Evolutionary conservation across 2,113 vertebrate genomes (phyloP).

Genomic region (Ammospiza nelsoni): DNA sequence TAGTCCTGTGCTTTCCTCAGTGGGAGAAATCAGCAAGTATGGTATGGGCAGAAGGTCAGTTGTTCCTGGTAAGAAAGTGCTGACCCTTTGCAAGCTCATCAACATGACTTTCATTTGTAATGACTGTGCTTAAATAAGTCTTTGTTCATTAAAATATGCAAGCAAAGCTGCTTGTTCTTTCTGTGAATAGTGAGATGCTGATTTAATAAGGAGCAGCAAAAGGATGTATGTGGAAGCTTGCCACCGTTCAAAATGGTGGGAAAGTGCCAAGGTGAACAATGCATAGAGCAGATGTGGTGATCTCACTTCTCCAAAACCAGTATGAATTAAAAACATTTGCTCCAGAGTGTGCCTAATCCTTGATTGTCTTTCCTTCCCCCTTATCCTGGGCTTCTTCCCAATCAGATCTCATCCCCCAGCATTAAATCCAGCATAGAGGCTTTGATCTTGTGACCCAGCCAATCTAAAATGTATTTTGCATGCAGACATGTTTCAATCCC

Average conservation of each 20-base stretch:
- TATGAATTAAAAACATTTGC: background rate
- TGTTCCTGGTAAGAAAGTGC: conserved; percentile 59
- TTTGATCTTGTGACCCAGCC: conserved; percentile 47
- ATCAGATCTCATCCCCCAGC: background rate
- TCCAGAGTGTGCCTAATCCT: background rate
- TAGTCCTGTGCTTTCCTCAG: conserved; percentile 50
- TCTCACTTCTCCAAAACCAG: background rate
- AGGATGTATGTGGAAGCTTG: conserved; percentile 14
- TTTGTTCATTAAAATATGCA: conserved; percentile 67
- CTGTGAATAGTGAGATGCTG: background rate
- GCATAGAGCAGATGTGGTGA: background rate
- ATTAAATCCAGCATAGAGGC: conserved; percentile 8
- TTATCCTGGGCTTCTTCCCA: background rate
- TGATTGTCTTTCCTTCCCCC: background rate
- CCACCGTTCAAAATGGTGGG: background rate
- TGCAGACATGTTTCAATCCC: conserved; percentile 66
- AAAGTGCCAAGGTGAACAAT: conserved; percentile 23
- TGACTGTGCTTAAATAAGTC: conserved; percentile 60
- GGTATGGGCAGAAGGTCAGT: conserved; percentile 55
- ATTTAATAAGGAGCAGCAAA: conserved; percentile 54
- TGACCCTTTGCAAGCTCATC: conserved; percentile 67
- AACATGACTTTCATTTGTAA: conserved; percentile 64
- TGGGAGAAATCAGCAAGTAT: conserved; percentile 50
- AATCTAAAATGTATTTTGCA: conserved; percentile 52
- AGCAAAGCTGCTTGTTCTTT: conserved; percentile 55